Conservation (phyloP, 2,113 vertebrate species). For the Dendropsophus ebraccatus region DNA sequence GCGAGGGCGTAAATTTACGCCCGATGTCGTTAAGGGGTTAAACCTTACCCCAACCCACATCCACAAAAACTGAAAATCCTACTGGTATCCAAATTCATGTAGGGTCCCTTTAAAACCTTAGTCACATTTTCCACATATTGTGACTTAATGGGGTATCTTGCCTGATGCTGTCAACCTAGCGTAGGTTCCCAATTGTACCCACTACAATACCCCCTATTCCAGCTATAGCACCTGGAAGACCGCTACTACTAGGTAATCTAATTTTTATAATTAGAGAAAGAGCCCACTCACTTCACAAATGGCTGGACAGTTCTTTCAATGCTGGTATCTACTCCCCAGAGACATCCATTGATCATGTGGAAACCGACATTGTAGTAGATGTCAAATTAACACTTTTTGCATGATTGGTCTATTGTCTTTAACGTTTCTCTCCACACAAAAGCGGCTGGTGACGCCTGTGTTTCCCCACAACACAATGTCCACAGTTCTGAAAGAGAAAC, state of each 20-base stretch:
- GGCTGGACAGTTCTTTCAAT: constrained; percentile 58
- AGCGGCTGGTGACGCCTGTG: constrained; percentile 65
- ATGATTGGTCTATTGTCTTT: constrained; percentile 65
- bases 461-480: constrained; percentile 61
- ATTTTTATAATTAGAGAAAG: constrained; percentile 36
- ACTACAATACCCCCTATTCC: not conserved
- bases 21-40: too few species aligned
- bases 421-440: constrained; percentile 63
- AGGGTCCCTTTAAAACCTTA: not conserved
- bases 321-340: constrained; percentile 58
- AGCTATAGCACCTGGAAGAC: constrained; percentile 18
- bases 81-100: not conserved
- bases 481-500: constrained; percentile 64
- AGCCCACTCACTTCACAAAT: constrained; percentile 11
- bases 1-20: too few species aligned
- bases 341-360: constrained; percentile 62
- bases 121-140: not conserved
- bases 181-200: not conserved
- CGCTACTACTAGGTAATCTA: constrained; percentile 25
- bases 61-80: not conserved
- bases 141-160: not conserved
- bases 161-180: not conserved
- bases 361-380: constrained; percentile 65
- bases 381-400: constrained; percentile 68
- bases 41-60: not conserved